Evolutionary conservation across 1,140 invertebrate species (phyloP).

Genomic region (Formica selysi): DNA sequence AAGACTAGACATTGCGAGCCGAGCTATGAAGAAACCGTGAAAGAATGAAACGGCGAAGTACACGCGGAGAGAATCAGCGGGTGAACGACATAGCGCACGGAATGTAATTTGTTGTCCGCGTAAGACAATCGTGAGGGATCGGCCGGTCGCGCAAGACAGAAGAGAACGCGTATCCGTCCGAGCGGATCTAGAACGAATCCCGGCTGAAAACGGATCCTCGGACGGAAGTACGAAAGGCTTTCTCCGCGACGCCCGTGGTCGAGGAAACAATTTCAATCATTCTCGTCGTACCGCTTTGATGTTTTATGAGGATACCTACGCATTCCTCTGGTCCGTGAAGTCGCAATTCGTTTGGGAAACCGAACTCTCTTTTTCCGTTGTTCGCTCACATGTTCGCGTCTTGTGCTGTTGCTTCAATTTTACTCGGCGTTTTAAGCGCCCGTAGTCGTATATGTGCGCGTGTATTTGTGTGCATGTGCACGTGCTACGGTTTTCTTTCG

Average conservation of each 20-base stretch:
- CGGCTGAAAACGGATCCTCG: constrained; percentile 38
- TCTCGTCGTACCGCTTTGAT: constrained; percentile 79
- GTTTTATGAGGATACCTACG: constrained; percentile 79
- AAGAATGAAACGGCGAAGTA: constrained; percentile 38
- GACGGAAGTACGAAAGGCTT: constrained; percentile 44
- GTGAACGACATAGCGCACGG: constrained; percentile 73
- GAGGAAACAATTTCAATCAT: constrained; percentile 84
- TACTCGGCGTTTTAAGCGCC: constrained; percentile 22
- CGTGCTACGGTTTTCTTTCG: constrained; percentile 46
- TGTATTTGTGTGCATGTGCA: constrained; percentile 8
- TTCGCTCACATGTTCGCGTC: neutral
- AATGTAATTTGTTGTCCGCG: constrained; percentile 83
- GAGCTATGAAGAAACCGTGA: constrained; percentile 52
- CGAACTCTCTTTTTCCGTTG: constrained; percentile 53
- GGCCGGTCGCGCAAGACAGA: constrained; percentile 70
- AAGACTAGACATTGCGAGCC: neutral
- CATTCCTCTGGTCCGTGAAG: constrained; percentile 73
- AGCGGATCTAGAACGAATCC: constrained; percentile 45
- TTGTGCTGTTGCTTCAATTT: neutral
- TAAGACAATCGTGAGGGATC: constrained; percentile 80
- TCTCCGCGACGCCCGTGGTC: constrained; percentile 55
- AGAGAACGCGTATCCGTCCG: constrained; percentile 46
- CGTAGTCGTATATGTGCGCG: neutral
- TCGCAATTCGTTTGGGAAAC: constrained; percentile 68
- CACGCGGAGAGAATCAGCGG: constrained; percentile 49